Conservation (phyloP, 1,140 invertebrate genomes). For the Mercenaria mercenaria region DNA sequence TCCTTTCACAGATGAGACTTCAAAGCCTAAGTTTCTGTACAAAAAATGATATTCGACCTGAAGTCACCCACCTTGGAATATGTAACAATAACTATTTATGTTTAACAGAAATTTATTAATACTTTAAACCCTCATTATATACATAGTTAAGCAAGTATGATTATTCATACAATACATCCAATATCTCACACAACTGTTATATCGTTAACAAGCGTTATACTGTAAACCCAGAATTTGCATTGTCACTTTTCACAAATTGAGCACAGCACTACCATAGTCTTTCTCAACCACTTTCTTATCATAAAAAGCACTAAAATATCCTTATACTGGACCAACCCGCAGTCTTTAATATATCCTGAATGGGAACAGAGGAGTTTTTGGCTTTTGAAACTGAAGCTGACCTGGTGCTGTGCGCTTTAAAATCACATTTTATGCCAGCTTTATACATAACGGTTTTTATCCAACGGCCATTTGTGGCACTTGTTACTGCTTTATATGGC, state of each 20-base stretch:
- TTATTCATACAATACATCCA: too few species aligned
- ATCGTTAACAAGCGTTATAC: too few species aligned
- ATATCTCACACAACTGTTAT: too few species aligned
- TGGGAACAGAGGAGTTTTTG: background rate
- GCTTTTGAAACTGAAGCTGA: background rate
- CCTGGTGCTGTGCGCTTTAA: conserved; percentile 1
- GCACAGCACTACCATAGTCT: background rate
- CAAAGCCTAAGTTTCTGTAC: background rate
- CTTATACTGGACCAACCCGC: conserved; percentile 1
- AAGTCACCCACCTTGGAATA: background rate
- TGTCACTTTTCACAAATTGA: too few species aligned
- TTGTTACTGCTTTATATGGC: background rate
- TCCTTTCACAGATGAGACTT: background rate
- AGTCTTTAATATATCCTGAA: background rate
- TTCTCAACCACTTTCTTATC: background rate
- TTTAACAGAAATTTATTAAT: too few species aligned
- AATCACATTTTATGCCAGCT: background rate
- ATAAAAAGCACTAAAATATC: conserved; percentile 28
- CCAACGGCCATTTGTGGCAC: background rate
- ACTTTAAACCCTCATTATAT: too few species aligned
- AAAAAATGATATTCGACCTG: background rate
- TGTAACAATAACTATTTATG: too few species aligned
- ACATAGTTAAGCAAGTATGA: too few species aligned
- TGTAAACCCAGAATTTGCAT: too few species aligned
- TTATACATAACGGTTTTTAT: background rate